These are phyloP conservation scores for Irena cyanogastra DNA, from an alignment of 2,113 vertebrate genomes.

Conservation along the genomic window DNA sequence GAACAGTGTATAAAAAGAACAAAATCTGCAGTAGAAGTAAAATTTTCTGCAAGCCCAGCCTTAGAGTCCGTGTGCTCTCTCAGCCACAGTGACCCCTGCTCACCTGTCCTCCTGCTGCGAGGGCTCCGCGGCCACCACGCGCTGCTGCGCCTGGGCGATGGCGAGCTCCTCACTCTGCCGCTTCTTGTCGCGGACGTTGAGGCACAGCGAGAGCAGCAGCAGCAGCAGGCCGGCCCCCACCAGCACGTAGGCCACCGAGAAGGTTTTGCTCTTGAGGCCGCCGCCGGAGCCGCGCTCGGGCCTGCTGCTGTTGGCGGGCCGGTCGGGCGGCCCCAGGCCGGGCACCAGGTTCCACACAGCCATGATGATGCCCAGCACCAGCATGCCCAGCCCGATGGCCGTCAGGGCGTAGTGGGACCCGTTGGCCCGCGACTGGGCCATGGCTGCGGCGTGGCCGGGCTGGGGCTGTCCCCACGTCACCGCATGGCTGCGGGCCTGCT, in stretches of 20 bases:
- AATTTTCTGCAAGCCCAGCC: too few relatives aligned
- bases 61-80: too few relatives aligned
- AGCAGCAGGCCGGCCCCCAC: slow-evolving; percentile 82
- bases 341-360: slow-evolving; percentile 93
- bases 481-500: neutral
- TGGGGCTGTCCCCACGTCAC: neutral
- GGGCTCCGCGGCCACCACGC: fast-evolving
- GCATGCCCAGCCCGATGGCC: slow-evolving; percentile 88
- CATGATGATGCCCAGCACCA: slow-evolving; percentile 92
- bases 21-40: too few relatives aligned
- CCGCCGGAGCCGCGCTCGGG: neutral
- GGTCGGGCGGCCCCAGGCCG: slow-evolving; percentile 7
- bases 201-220: slow-evolving; percentile 86
- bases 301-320: slow-evolving; percentile 69
- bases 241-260: slow-evolving; percentile 89
- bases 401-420: slow-evolving; percentile 91
- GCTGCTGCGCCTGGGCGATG: slow-evolving; percentile 25
- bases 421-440: slow-evolving; percentile 78
- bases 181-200: slow-evolving; percentile 84
- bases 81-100: too few relatives aligned
- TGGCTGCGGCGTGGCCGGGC: neutral
- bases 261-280: slow-evolving; percentile 78
- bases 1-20: too few relatives aligned
- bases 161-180: slow-evolving; percentile 62
- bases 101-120: slow-evolving; percentile 71